These are phyloP conservation scores for Platycercus adscitus DNA, from an alignment of 2,113 vertebrate species.

Conservation along the genomic window DNA sequence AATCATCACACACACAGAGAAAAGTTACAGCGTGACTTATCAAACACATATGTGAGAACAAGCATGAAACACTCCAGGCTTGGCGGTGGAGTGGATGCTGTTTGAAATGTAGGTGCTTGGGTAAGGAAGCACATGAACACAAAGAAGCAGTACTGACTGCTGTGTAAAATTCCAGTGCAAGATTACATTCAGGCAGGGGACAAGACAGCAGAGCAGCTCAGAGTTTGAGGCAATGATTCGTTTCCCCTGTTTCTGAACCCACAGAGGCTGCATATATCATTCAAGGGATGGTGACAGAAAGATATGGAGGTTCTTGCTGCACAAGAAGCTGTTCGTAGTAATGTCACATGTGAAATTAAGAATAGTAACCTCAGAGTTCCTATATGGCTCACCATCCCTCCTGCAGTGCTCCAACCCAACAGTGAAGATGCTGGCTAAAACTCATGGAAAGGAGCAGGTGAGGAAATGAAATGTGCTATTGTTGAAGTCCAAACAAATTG, in stretches of 20 bases:
- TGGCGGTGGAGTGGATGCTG: neutral
- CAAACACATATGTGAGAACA: conserved; percentile 15
- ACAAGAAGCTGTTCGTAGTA: neutral
- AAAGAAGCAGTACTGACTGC: neutral
- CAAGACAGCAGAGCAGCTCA: neutral
- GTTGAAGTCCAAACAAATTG: neutral
- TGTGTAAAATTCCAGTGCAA: neutral
- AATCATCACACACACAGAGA: neutral
- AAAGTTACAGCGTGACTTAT: neutral
- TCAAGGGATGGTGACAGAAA: neutral
- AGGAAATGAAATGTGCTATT: neutral
- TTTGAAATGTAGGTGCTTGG: neutral
- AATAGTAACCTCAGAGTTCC: neutral
- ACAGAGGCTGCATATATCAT: neutral
- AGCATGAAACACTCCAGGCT: neutral
- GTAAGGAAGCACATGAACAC: neutral
- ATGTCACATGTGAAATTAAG: rapidly evolving
- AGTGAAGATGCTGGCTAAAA: neutral
- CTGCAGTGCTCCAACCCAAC: neutral
- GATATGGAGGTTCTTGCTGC: neutral
- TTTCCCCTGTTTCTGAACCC: neutral
- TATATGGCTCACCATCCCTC: neutral
- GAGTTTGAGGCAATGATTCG: neutral
- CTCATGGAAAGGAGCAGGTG: neutral
- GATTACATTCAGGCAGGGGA: neutral